phyloP scores from a whole-genome alignment of 2,113 vertebrate species.

The Brachirus orientalis region DNA sequence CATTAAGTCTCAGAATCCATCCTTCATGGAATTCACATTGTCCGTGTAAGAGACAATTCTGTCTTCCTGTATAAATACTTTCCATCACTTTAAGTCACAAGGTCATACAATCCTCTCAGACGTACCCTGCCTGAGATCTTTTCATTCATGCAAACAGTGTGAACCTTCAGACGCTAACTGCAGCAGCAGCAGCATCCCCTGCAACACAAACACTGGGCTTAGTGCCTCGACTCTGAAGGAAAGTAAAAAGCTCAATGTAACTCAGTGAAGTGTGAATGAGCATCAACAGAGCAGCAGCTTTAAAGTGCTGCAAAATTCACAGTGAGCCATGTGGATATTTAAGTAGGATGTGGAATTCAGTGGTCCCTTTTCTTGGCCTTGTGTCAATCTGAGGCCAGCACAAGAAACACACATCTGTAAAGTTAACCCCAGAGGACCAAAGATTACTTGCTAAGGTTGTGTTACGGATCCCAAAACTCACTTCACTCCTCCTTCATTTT shows the following conservation, averaged over 20 bases:
- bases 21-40: too few relatives aligned
- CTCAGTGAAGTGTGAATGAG: constrained; percentile 50
- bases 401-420: constrained; percentile 45
- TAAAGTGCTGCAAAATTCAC: constrained; percentile 51
- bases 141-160: constrained; percentile 25
- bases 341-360: constrained; percentile 54
- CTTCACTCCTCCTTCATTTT: constrained; percentile 49
- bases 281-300: constrained; percentile 43
- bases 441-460: constrained; percentile 58
- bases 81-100: constrained; percentile 61
- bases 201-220: constrained; percentile 31
- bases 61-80: too few relatives aligned
- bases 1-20: too few relatives aligned
- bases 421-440: constrained; percentile 47
- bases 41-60: too few relatives aligned
- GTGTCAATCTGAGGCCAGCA: constrained; percentile 19
- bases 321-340: constrained; percentile 43
- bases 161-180: constrained; percentile 33
- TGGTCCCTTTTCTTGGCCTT: constrained; percentile 37
- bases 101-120: constrained; percentile 46
- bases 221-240: constrained; percentile 8
- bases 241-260: constrained; percentile 29
- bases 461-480: constrained; percentile 60
- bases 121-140: constrained; percentile 30
- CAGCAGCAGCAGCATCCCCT: constrained; percentile 23